Base-by-base conservation (phyloP, 1,140 invertebrate genomes). In the Drosophila grimshawi region DNA sequence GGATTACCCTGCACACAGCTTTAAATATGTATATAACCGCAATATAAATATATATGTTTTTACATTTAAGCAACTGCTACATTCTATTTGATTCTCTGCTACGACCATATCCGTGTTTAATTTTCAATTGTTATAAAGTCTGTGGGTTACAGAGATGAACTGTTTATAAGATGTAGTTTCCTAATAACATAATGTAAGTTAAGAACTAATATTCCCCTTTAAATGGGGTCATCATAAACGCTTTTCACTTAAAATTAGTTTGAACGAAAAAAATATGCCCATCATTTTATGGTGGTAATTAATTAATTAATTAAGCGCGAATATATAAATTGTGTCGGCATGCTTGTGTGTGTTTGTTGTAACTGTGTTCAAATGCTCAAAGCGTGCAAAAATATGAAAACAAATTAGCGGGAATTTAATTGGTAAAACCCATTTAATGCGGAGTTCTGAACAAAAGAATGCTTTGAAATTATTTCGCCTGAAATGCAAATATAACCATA, bases 321-420 rank as follows among this genome's bases (percentile, higher is more conserved):
- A 19, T 19, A 68, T 88, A 79, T 76, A 77, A 85, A 69, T 70
- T 27, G 32, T 52, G 35, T 32, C 32, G 5, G 35, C 6, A 37
- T 7, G 5, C 35, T 2, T 37, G 46, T 61, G 43, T 73, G 30
- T 59, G 35, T 57, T 57, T 45, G 32, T 27, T 57, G 45, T 27
- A 27, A 43, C 27, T 53, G 37, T 63, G 41, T 19, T 19, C 10
- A 43, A 19, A 46, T 67, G 55, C 27, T 39, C 6, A 59, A 27
- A n/a, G 48, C 39, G 33, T 4, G 27, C 56, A 71, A 57, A 52
- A 66, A 48, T 51, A 67, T 52, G 35, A 77, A 80, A 79, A 74
- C 79, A 88, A 88, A 86, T 88, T 88, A 82, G 65, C 79, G 76
- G 29, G 53, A 76, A 52, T 67, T 82, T 88, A 79, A 82, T 88